These are phyloP conservation scores for Ylistrum balloti DNA, from an alignment of 1,140 invertebrate genomes.

Conservation along the genomic window DNA sequence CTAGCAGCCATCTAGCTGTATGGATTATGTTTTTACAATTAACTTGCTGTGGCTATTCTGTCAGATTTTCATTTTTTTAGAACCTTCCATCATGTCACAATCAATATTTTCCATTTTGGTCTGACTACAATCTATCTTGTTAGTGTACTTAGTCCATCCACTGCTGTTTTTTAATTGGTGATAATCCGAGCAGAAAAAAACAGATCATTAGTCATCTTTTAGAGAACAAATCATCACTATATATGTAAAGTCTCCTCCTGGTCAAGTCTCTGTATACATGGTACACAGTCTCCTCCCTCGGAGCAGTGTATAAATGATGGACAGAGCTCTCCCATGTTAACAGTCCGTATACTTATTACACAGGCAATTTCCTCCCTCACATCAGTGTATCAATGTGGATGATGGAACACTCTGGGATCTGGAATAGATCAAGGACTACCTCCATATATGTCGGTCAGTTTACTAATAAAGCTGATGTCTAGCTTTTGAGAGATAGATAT, in stretches of 20 bases:
- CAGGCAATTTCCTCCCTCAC: no score
- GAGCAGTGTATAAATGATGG: no score
- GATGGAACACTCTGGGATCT: no score
- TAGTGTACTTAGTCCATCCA: not conserved
- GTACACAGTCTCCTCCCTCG: no score
- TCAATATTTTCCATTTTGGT: conserved; percentile 11
- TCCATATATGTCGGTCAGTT: no score
- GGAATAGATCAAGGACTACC: no score
- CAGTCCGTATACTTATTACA: no score
- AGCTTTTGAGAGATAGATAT: no score
- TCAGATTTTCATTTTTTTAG: not conserved
- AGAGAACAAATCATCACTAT: not conserved
- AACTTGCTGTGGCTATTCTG: not conserved
- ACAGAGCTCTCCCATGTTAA: no score
- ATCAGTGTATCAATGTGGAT: no score
- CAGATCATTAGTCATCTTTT: not conserved
- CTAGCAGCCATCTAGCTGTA: not conserved
- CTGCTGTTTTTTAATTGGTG: not conserved
- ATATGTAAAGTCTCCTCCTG: not conserved
- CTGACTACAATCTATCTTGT: not conserved
- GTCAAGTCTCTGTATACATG: no score
- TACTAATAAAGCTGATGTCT: no score
- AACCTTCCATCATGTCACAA: not conserved
- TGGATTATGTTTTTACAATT: conserved; percentile 29
- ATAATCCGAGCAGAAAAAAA: not conserved